phyloP scores from a whole-genome alignment of 2,113 vertebrate genomes.

The Tamias sibiricus region DNA sequence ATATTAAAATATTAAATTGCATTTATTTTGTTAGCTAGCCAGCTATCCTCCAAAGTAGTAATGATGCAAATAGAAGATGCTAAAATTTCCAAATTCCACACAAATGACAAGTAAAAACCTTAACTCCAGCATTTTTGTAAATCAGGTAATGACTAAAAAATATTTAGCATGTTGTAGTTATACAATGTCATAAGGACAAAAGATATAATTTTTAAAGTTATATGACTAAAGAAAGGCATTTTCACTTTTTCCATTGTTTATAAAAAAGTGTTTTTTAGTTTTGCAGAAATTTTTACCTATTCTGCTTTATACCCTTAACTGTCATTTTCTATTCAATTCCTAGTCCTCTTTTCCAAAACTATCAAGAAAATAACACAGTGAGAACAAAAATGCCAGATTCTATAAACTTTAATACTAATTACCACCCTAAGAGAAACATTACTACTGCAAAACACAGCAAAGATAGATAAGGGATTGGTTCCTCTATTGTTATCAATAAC shows the following conservation, averaged over 20 bases:
- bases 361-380: slow-evolving; percentile 45
- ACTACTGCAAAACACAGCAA: not conserved
- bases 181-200: slow-evolving; percentile 24
- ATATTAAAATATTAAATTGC: slow-evolving; percentile 19
- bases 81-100: slow-evolving; percentile 23
- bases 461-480: not conserved
- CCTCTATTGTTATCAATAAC: not conserved
- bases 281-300: slow-evolving; percentile 16
- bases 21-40: not conserved
- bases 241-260: not conserved
- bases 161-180: slow-evolving; percentile 38
- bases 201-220: slow-evolving; percentile 15
- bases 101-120: not conserved
- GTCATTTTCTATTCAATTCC: slow-evolving; percentile 41
- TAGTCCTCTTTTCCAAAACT: not conserved
- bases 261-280: slow-evolving; percentile 35
- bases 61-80: not conserved
- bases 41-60: not conserved
- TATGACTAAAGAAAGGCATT: slow-evolving; percentile 38
- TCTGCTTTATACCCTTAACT: not conserved
- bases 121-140: not conserved
- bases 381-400: slow-evolving; percentile 7
- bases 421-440: not conserved
- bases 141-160: not conserved
- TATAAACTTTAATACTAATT: slow-evolving; percentile 40